Base-by-base conservation (phyloP, 2,888 invertebrate genomes). In the Isotomurus palustris region DNA sequence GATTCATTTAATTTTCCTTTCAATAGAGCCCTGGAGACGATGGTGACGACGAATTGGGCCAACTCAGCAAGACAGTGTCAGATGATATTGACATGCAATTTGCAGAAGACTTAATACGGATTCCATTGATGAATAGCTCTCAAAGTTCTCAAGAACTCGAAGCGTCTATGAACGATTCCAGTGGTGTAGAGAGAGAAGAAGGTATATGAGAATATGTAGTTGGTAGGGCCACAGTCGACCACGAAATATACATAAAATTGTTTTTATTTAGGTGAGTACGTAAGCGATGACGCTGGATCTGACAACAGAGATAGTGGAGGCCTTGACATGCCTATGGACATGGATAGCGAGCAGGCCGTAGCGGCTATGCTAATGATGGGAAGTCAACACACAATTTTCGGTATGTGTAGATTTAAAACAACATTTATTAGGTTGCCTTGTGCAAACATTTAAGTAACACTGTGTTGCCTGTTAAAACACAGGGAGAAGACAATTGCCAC, bases 311-410 rank as follows among this genome's bases (percentile, higher is more conserved):
- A 51, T n/a, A 40, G 19, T 14, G 32, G 32, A 10, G 32, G 32
- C 8, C 32, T 32, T 32, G 32, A 32, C 8, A n/a, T n/a, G n/a
- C n/a, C n/a, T 49, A 40, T 35, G 27, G 82, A 82, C 69, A 82
- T 83, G 69, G 82, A 82, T 72, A 82, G 82, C 71, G 79, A 81
- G 63, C 74, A 75, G 64, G 76, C 75, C 3, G 75, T 75, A 28
- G 75, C 76, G 64, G 76, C 76, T 2, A 75, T 76, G 75, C 73
- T 76, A 22, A 74, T 75, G 58, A 71, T 76, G 43, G 58, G 62
- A 17, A 51, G 21, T 53, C 17, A 3, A 21, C 40, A 8, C 6
- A 17, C 40, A 17, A 17, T 40, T 4, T 22, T 40, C 24, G n/a
- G 21, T 3, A 5, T n/a, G n/a, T n/a, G n/a, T n/a, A n/a, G n/a